Conservation (phyloP, 2,888 invertebrate species). For the Drosophila imparisetae region DNA sequence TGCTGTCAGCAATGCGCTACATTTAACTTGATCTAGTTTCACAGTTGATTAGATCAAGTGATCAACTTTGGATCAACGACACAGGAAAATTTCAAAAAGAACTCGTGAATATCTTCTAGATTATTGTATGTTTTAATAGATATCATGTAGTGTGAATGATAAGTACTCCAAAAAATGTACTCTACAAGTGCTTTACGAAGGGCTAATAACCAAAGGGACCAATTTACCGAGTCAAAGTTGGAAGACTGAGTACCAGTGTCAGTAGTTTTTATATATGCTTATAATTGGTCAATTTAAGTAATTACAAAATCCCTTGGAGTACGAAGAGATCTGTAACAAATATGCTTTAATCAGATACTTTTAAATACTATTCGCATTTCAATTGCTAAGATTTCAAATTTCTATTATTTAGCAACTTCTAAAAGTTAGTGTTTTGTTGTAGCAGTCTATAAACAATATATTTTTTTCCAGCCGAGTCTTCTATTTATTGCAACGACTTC, state of each 20-base stretch:
- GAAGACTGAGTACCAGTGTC: neutral
- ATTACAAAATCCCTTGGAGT: neutral
- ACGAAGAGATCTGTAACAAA: neutral
- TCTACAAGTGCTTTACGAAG: neutral
- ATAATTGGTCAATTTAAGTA: neutral
- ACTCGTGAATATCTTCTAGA: neutral
- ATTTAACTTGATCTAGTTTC: constrained; percentile 18
- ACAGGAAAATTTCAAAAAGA: neutral
- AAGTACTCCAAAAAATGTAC: neutral
- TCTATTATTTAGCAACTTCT: neutral
- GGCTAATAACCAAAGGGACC: neutral
- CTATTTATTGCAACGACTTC: neutral
- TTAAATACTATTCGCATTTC: neutral
- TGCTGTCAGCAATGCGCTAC: constrained; percentile 30
- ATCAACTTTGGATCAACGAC: neutral
- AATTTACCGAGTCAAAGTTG: neutral
- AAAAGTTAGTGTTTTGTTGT: neutral
- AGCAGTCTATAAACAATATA: neutral
- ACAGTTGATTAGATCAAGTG: constrained; percentile 14
- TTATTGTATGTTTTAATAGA: neutral
- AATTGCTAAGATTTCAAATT: neutral
- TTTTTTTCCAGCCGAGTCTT: neutral
- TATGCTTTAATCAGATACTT: neutral
- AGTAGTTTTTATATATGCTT: neutral
- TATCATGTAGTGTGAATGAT: neutral